phyloP scores from a whole-genome alignment of 2,888 invertebrate genomes.

The Xanthorhoe designata region DNA sequence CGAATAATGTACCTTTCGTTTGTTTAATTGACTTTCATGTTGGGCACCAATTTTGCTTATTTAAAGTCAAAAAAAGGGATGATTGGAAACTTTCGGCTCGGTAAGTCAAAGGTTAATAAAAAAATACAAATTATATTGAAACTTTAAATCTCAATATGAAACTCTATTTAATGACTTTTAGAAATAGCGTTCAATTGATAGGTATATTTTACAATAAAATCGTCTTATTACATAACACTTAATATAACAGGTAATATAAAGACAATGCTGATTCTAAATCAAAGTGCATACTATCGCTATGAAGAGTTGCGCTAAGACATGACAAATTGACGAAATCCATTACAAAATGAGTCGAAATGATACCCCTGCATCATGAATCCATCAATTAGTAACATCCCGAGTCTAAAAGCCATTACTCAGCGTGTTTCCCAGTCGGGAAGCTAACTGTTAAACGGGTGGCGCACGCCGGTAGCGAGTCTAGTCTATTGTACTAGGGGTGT shows the following conservation, averaged over 20 bases:
- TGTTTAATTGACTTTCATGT: constrained; percentile 4
- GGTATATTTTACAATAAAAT: too few relatives aligned
- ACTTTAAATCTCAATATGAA: too few relatives aligned
- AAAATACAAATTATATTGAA: too few relatives aligned
- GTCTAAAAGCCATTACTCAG: constrained; percentile 35
- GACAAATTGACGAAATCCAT: constrained; percentile 15
- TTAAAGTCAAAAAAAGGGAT: background rate
- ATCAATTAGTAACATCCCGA: constrained; percentile 30
- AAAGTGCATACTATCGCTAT: background rate
- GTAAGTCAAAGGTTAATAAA: background rate
- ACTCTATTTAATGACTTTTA: too few relatives aligned
- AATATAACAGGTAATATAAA: too few relatives aligned
- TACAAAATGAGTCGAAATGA: constrained; percentile 13
- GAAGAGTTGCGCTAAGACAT: background rate
- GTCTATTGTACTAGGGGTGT: constrained; percentile 16
- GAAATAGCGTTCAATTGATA: too few relatives aligned
- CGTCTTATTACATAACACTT: too few relatives aligned
- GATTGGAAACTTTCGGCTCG: background rate
- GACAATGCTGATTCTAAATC: too few relatives aligned
- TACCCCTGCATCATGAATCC: constrained; percentile 22
- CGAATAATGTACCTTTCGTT: constrained; percentile 3
- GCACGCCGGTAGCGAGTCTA: constrained; percentile 59
- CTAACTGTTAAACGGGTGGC: constrained; percentile 73
- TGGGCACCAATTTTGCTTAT: background rate
- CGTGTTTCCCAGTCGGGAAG: constrained; percentile 40